Evolutionary conservation across 2,888 invertebrate species (phyloP), one percentile per base, ranked within the genome.

Genomic region (Smittia aterrima): DNA sequence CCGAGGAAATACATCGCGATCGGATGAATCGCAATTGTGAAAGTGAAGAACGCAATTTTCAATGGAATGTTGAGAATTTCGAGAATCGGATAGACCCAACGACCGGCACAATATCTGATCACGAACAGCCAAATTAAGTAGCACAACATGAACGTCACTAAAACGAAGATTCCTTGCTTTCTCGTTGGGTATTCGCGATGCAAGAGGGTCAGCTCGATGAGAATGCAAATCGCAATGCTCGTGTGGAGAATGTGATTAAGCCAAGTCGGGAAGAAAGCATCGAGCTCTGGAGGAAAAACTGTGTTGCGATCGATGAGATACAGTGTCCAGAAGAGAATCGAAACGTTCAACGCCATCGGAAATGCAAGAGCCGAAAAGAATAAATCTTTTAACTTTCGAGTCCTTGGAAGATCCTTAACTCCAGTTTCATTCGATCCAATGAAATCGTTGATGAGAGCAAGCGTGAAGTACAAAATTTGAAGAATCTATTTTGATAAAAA

Each of bases 211-310:
- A 93, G 86, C 83, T 96, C 96, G 77, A 93, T 80, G 1, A 93
- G 76, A 22, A 90, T 88, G 79, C 93, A 92, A 13, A 93, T 84
- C 79, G 94, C 86, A 78, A 96, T 92, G 80, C 92, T 90, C 13
- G 96, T 94, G 82, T 96, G 96, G 89, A 94, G 90, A 1, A 92
- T 85, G 85, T 98, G 97, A 81, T 98, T 98, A 74, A 97, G 84
- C 96, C 96, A 97, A 66, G 32, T 75, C 71, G 53, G 38, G 79
- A 94, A 93, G 79, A 88, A 90, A n/a, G 86, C 85, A 80, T 96
- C 96, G 77, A 97, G 81, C 27, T 87, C 88, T 80, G 87, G 89
- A 0, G 97, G 97, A 79, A 95, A 90, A 54, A 98, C 93, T 74
- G 97, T 84, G 82, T 96, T 95, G 77, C 97, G 88, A 80, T 98